Evolutionary conservation across 2,113 vertebrate genomes (phyloP).

Genomic region (Gymnogyps californianus): DNA sequence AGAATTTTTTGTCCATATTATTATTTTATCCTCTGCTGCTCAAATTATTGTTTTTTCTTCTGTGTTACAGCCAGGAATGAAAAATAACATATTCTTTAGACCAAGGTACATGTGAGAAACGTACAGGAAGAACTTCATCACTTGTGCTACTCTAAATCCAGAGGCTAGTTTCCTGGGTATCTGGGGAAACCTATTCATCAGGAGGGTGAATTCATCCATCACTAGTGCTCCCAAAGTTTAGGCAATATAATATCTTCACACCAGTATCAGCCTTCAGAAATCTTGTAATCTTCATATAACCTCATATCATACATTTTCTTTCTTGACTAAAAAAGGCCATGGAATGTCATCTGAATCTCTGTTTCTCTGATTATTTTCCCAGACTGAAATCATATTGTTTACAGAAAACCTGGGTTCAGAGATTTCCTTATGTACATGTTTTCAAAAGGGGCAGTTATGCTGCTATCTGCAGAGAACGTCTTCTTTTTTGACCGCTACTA

Average conservation of each 20-base stretch:
- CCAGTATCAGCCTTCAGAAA: background rate
- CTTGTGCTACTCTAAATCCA: background rate
- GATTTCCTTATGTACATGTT: fast-evolving
- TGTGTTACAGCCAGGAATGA: background rate
- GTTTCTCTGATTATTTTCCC: background rate
- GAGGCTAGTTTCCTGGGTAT: background rate
- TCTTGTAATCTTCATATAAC: background rate
- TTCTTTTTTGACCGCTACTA: background rate
- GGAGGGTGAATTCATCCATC: background rate
- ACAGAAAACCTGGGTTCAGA: background rate
- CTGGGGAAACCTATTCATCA: background rate
- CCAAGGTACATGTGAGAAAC: background rate
- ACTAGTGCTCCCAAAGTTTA: background rate
- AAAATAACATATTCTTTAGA: background rate
- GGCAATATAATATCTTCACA: background rate
- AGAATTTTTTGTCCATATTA: background rate
- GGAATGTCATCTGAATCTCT: background rate
- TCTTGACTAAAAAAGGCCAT: background rate
- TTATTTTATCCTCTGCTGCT: background rate
- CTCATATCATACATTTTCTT: background rate
- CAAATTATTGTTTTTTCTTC: background rate
- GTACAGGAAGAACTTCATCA: background rate
- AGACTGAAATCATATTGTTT: background rate
- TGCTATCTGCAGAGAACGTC: background rate
- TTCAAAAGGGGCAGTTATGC: background rate